A percentile compares a stretch with the other conserved stretches of the same genome.
Evolutionary conservation across 2,113 vertebrate species (phyloP).

Genomic region (Ellobius talpinus): DNA sequence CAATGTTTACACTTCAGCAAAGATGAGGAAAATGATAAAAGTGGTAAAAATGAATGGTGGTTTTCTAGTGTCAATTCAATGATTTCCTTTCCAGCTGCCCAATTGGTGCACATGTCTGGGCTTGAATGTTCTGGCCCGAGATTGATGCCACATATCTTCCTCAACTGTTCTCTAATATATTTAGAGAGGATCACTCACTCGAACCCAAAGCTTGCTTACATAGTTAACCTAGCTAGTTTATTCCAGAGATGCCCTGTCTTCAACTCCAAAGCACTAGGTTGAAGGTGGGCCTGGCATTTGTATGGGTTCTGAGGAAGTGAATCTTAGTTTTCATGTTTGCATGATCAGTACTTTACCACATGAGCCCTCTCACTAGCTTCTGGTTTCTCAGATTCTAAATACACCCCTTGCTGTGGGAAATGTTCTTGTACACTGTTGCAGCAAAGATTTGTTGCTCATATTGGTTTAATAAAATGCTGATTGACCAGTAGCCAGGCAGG

Average conservation of each 20-base stretch:
- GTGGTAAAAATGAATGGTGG: background rate
- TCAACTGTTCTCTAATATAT: background rate
- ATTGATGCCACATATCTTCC: background rate
- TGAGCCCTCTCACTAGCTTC: background rate
- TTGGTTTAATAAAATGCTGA: too few species aligned
- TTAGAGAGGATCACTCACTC: background rate
- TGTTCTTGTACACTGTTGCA: too few species aligned
- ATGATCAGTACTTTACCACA: background rate
- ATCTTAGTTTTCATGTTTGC: background rate
- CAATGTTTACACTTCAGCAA: background rate
- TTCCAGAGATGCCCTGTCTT: background rate
- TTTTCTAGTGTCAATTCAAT: background rate
- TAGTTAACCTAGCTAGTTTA: background rate
- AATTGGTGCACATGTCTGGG: background rate
- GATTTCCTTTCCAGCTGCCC: background rate
- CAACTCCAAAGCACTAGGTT: background rate
- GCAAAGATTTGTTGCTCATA: too few species aligned
- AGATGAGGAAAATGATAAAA: background rate
- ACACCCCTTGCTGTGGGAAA: background rate
- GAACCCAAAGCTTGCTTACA: background rate
- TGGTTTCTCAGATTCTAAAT: background rate
- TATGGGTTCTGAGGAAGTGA: background rate
- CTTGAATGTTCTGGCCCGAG: background rate
- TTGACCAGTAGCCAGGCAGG: too few species aligned
- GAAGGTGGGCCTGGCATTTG: background rate